These are phyloP conservation scores for Muschampia plurimacula DNA, from an alignment of 2,888 invertebrate species.

Conservation along the genomic window DNA sequence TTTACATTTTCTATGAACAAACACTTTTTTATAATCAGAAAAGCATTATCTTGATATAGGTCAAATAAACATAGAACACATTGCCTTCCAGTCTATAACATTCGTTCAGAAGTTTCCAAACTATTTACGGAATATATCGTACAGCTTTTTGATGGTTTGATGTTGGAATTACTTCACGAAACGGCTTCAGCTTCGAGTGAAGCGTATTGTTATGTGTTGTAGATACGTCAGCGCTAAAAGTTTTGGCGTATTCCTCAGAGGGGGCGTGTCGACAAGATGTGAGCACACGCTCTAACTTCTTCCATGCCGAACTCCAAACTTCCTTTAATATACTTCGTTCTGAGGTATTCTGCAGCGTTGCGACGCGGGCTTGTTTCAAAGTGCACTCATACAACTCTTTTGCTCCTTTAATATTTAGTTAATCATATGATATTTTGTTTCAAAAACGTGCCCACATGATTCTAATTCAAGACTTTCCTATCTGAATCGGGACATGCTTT, in stretches of 20 bases:
- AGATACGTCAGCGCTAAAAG: constrained; percentile 59
- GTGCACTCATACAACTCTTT: not conserved
- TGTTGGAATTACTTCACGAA: constrained; percentile 53
- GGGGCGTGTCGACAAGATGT: constrained; percentile 12
- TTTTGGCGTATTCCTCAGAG: constrained; percentile 54
- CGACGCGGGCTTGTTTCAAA: not conserved
- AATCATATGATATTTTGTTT: too few relatives aligned
- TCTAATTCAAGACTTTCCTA: too few relatives aligned
- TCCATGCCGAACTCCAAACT: constrained; percentile 12
- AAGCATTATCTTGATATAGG: not conserved
- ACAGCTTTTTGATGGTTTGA: constrained; percentile 58
- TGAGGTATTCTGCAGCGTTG: constrained; percentile 2
- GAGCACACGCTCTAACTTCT: constrained; percentile 8
- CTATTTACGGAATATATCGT: constrained; percentile 42
- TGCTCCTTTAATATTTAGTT: not conserved
- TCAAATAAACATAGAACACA: not conserved
- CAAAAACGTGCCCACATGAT: too few relatives aligned
- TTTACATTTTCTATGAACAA: too few relatives aligned
- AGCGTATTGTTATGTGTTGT: constrained; percentile 54
- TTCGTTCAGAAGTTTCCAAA: not conserved
- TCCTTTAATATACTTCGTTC: constrained; percentile 10
- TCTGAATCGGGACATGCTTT: too few relatives aligned
- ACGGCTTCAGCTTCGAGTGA: constrained; percentile 37
- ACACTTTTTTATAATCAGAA: too few relatives aligned
- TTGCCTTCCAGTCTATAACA: constrained; percentile 2